A percentile compares a stretch with the other conserved stretches of the same genome.
These are phyloP conservation scores for Acleris cristana DNA, from an alignment of 2,888 invertebrate genomes.

Conservation along the genomic window DNA sequence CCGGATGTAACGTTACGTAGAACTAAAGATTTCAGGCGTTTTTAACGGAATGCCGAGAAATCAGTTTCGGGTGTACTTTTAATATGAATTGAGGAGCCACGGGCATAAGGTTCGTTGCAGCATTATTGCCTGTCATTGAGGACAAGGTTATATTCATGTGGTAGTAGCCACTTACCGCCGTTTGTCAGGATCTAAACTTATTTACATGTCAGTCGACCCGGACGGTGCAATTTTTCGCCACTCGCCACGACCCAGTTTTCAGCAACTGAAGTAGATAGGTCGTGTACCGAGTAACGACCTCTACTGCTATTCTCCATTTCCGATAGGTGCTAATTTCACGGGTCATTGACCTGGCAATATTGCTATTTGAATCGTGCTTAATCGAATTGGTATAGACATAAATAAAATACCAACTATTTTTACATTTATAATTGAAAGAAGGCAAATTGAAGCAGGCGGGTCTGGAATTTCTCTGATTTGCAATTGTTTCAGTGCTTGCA, in stretches of 20 bases:
- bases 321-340: slow-evolving; percentile 24
- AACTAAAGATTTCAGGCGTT: slow-evolving; percentile 6
- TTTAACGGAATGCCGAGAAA: not conserved
- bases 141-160: slow-evolving; percentile 10
- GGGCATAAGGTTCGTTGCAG: not conserved
- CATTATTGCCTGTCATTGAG: slow-evolving; percentile 16
- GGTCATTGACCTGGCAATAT: slow-evolving; percentile 18
- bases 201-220: slow-evolving; percentile 19
- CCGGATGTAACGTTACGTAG: slow-evolving; percentile 21
- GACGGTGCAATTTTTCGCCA: slow-evolving; percentile 24
- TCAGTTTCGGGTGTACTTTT: no score
- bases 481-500: no score
- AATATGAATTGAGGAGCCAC: no score
- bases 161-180: slow-evolving; percentile 6
- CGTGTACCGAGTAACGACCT: slow-evolving; percentile 28
- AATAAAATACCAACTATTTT: no score
- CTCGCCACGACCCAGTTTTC: slow-evolving; percentile 31
- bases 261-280: slow-evolving; percentile 21
- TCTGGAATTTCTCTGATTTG: no score
- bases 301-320: slow-evolving; percentile 21
- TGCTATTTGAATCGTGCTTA: slow-evolving; percentile 1
- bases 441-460: no score
- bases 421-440: no score
- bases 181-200: slow-evolving; percentile 14
- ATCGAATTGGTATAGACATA: slow-evolving; percentile 1